phyloP scores from a whole-genome alignment of 1,140 invertebrate species.

The Orius insidiosus region DNA sequence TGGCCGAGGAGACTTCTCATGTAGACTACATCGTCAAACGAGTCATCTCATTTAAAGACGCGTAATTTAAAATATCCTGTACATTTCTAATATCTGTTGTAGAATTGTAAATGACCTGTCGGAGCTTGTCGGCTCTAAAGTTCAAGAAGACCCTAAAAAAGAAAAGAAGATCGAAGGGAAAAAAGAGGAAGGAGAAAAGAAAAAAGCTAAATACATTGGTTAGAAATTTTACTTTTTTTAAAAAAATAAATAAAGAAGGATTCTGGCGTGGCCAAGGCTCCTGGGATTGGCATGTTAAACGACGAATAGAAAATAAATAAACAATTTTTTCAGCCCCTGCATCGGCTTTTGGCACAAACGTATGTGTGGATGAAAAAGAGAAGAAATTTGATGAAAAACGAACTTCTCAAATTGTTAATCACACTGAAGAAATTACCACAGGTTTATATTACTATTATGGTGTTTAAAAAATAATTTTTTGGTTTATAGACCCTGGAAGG shows the following conservation, averaged over 20 bases:
- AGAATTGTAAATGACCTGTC: conserved; percentile 15
- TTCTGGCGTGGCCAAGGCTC: too few relatives aligned
- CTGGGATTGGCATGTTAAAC: too few relatives aligned
- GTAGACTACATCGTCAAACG: conserved; percentile 25
- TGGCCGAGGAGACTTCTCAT: conserved; percentile 43
- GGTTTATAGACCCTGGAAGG: too few relatives aligned
- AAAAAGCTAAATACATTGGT: conserved; percentile 25
- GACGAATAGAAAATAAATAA: too few relatives aligned
- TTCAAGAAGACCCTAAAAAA: conserved; percentile 23
- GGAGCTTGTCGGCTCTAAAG: background rate
- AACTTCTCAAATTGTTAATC: too few relatives aligned
- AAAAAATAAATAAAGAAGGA: background rate
- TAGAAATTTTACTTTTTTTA: background rate
- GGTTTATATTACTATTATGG: too few relatives aligned
- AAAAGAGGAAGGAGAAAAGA: conserved; percentile 19
- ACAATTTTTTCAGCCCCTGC: too few relatives aligned
- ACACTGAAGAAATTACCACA: too few relatives aligned
- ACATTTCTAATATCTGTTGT: conserved; percentile 18
- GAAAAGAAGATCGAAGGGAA: conserved; percentile 16
- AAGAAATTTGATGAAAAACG: too few relatives aligned
- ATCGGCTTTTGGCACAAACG: too few relatives aligned
- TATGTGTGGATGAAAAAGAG: too few relatives aligned
- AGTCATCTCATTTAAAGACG: conserved; percentile 23
- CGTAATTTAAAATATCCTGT: conserved; percentile 21
- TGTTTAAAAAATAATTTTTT: too few relatives aligned